phyloP scores from a whole-genome alignment of 2,888 invertebrate genomes.

The Ariolimax columbianus region DNA sequence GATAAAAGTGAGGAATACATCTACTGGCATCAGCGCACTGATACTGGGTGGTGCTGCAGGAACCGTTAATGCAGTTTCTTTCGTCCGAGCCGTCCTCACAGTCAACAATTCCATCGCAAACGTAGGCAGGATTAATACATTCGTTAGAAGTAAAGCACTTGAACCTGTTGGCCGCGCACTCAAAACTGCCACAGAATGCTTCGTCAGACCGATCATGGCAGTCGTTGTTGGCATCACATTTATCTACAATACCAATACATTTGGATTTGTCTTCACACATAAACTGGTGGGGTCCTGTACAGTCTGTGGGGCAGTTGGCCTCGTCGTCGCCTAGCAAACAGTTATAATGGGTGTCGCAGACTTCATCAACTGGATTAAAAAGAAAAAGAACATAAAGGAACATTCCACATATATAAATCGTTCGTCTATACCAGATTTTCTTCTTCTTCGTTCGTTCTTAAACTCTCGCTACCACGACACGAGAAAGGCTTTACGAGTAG shows the following conservation, averaged over 20 bases:
- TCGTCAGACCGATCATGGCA: no score
- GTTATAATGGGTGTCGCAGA: slow-evolving; percentile 21
- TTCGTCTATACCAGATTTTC: no score
- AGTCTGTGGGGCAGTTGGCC: slow-evolving; percentile 6
- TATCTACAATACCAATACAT: no score
- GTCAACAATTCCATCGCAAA: slow-evolving; percentile 1
- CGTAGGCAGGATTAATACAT: background rate
- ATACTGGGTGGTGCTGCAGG: background rate
- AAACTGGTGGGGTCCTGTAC: no score
- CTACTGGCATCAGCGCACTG: background rate
- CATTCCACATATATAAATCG: no score
- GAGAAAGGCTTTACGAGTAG: no score
- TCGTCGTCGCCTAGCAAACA: slow-evolving; percentile 3
- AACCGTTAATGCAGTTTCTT: background rate
- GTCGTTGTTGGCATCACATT: background rate
- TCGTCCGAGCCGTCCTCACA: slow-evolving; percentile 19
- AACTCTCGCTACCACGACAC: no score
- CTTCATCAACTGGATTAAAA: background rate
- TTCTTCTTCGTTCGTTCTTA: no score
- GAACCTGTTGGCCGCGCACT: no score
- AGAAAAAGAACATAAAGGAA: background rate
- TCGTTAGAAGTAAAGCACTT: background rate
- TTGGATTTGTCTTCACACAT: no score
- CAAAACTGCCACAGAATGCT: no score
- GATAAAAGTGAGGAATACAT: background rate